Evolutionary conservation across 2,888 invertebrate genomes (phyloP).

Genomic region (Spicauda simplicius): DNA sequence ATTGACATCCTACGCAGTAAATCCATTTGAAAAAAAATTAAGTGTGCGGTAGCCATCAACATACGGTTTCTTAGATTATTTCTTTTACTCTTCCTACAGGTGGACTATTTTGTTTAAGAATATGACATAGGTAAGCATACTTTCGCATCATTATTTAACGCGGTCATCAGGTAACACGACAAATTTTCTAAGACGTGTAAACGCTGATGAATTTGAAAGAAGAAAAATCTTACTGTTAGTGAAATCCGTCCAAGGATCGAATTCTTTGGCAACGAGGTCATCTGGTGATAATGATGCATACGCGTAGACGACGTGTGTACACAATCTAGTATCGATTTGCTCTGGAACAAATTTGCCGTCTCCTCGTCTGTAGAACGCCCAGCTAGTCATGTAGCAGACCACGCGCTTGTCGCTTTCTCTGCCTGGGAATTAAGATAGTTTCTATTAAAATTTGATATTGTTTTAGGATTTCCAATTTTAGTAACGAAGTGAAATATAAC

Average conservation of each 20-base stretch:
- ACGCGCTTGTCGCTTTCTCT: constrained; percentile 81
- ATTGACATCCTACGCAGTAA: no score
- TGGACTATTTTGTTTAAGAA: no score
- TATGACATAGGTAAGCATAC: no score
- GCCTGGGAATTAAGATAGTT: constrained; percentile 49
- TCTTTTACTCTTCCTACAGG: no score
- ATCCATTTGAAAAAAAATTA: no score
- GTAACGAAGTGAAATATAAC: constrained; percentile 45
- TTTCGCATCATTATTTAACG: no score
- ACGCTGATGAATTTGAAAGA: not conserved
- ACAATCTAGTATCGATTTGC: constrained; percentile 91
- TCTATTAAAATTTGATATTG: not conserved
- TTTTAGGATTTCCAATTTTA: not conserved
- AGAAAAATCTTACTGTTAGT: constrained; percentile 88
- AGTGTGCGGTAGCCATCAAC: no score
- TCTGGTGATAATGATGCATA: constrained; percentile 94
- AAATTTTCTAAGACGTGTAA: no score
- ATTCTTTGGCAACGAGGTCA: constrained; percentile 90
- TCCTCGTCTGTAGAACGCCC: constrained; percentile 93
- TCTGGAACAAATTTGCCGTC: constrained; percentile 95
- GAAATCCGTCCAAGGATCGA: constrained; percentile 95
- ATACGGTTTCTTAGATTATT: no score
- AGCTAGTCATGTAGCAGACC: constrained; percentile 95
- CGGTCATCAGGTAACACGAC: no score
- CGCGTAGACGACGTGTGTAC: constrained; percentile 95